These are phyloP conservation scores for Jaculus jaculus DNA, from an alignment of 2,113 vertebrate genomes.

Conservation along the genomic window DNA sequence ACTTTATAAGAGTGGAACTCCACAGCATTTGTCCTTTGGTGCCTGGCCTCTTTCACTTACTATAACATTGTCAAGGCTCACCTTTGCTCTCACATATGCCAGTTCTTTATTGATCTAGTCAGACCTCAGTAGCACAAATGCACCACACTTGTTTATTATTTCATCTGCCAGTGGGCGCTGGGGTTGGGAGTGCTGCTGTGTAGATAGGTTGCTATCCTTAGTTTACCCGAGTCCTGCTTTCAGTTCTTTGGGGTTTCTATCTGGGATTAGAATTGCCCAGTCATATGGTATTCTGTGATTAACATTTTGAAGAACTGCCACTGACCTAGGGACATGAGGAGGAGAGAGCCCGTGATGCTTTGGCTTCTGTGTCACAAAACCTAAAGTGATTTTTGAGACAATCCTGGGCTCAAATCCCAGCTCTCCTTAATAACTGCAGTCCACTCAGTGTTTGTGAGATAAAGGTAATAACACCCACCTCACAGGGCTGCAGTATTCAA, in stretches of 20 bases:
- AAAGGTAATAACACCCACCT: background rate
- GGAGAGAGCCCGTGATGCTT: rapidly evolving
- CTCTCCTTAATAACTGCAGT: background rate
- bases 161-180: background rate
- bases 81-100: no score
- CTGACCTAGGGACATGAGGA: background rate
- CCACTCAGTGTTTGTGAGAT: background rate
- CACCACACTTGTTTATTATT: rapidly evolving
- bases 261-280: background rate
- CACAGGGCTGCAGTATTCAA: background rate
- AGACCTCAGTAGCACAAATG: rapidly evolving
- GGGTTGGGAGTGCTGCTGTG: background rate
- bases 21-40: background rate
- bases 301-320: background rate
- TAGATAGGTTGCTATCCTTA: no score
- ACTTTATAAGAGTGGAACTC: background rate
- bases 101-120: background rate
- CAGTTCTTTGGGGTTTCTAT: rapidly evolving
- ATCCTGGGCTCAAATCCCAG: background rate
- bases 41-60: background rate
- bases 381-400: background rate
- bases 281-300: background rate
- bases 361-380: background rate
- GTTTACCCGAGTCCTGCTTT: background rate
- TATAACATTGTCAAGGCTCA: background rate